These are phyloP conservation scores for Mixornis gularis DNA, from an alignment of 2,113 vertebrate genomes.

Conservation along the genomic window DNA sequence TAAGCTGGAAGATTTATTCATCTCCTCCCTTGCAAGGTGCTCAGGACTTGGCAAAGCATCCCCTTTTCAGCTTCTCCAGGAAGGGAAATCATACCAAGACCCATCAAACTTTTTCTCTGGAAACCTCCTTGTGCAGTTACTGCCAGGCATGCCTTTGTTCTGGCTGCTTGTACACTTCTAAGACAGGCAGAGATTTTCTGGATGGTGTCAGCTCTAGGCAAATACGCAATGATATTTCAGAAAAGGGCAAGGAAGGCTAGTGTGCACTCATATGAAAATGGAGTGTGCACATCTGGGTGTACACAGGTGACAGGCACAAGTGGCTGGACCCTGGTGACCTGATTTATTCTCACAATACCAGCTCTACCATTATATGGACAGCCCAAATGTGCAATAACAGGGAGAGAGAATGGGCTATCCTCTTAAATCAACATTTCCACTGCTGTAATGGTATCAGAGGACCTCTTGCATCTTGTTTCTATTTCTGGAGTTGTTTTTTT, in stretches of 20 bases:
- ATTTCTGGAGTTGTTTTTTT: background rate
- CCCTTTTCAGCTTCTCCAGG: background rate
- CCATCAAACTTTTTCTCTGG: background rate
- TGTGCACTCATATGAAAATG: accelerated
- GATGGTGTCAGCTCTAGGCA: background rate
- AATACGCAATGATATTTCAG: background rate
- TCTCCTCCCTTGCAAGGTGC: background rate
- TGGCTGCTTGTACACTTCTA: background rate
- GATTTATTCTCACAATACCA: background rate
- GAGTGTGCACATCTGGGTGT: background rate
- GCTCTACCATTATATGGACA: background rate
- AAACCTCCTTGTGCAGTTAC: background rate
- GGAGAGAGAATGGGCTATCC: background rate
- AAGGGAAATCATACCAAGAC: background rate
- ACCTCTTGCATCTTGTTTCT: background rate
- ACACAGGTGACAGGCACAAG: background rate
- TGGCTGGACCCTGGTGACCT: background rate
- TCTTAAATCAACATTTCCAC: background rate
- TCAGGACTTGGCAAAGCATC: background rate
- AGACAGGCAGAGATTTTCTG: background rate
- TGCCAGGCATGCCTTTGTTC: background rate
- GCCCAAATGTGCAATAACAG: background rate
- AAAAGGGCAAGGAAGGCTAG: background rate
- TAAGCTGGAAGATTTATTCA: slow-evolving; percentile 15
- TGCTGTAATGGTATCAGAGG: background rate